Base-by-base conservation (phyloP, 2,888 invertebrate genomes). In the Adelognathus sp. region DNA sequence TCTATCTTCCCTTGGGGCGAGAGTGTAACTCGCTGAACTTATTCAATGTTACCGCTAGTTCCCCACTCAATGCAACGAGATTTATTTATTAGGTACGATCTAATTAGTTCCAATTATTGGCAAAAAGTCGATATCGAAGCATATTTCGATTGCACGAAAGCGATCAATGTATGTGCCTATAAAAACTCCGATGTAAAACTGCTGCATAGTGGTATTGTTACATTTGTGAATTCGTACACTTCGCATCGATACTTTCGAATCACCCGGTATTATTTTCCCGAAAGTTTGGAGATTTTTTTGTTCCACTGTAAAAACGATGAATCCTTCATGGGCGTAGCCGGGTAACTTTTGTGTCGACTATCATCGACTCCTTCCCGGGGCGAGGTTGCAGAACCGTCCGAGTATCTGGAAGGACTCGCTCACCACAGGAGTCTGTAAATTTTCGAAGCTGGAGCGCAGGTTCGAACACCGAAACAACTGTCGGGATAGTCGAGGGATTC, bases 271-370 rank as follows among this genome's bases (percentile, higher is more conserved):
- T 52, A 14, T 18, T n/a, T 69, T 70, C 58, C 11, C 6, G 61
- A 36, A 67, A 24, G 52, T 64, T 46, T 60, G 33, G 67, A 63
- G 41, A 29, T 63, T 36, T 9, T 2, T 3, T 31, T 33, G 39
- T 61, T 72, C n/a, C 21, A 66, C 46, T 29, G 21, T 39, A 70
- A n/a, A 33, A 70, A 46, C 69, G 75, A 77, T 77, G 71, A 77
- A 39, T 76, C 46, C 71, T 77, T 67, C 21, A 46, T 56, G 69
- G 71, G 75, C 66, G 39, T 71, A 71, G 21, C 72, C 71, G 11
- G 24, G 52, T 16, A 21, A 52, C 44, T 27, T 61, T 39, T 77
- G 44, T 33, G 33, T 44, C 61, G 61, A 77, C 54, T 52, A 36
- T 61, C 61, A 63, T 52, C 29, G 61, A 66, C 33, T 39, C 50